Conservation (phyloP, 2,888 invertebrate genomes). For the Liodrosophila aerea region DNA sequence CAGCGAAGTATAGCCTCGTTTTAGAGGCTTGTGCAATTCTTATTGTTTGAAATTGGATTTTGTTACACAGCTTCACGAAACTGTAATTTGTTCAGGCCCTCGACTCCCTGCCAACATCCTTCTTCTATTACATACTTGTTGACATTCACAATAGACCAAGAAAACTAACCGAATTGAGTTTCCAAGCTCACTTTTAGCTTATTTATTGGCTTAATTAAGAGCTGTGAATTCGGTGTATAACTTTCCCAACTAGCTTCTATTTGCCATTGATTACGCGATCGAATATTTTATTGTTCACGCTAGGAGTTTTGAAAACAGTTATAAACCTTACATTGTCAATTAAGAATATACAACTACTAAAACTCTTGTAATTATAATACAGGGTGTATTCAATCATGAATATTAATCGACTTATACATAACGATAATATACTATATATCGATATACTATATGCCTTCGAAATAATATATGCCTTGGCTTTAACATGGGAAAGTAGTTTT, state of each 20-base stretch:
- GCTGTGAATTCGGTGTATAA: slow-evolving; percentile 14
- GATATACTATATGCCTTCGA: no score
- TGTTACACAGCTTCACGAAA: slow-evolving; percentile 27
- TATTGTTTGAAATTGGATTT: slow-evolving; percentile 66
- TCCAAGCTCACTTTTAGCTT: slow-evolving; percentile 32
- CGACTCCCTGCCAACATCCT: neutral
- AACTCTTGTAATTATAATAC: no score
- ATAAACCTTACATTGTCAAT: no score
- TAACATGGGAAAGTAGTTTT: no score
- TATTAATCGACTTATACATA: no score
- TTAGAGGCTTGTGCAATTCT: slow-evolving; percentile 37
- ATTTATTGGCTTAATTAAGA: slow-evolving; percentile 65
- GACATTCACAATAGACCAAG: slow-evolving; percentile 47
- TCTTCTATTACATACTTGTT: slow-evolving; percentile 52
- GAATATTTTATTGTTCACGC: neutral
- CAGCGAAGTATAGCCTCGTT: slow-evolving; percentile 38
- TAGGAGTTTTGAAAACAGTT: no score
- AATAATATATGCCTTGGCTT: no score
- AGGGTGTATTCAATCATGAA: no score
- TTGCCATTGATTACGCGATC: slow-evolving; percentile 1
- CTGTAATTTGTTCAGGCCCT: neutral
- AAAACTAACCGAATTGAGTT: slow-evolving; percentile 37
- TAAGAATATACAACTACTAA: no score
- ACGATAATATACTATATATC: no score
- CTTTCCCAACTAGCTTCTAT: slow-evolving; percentile 9